Conservation (phyloP, 2,888 invertebrate species). For the Chrysolina haemoptera region DNA sequence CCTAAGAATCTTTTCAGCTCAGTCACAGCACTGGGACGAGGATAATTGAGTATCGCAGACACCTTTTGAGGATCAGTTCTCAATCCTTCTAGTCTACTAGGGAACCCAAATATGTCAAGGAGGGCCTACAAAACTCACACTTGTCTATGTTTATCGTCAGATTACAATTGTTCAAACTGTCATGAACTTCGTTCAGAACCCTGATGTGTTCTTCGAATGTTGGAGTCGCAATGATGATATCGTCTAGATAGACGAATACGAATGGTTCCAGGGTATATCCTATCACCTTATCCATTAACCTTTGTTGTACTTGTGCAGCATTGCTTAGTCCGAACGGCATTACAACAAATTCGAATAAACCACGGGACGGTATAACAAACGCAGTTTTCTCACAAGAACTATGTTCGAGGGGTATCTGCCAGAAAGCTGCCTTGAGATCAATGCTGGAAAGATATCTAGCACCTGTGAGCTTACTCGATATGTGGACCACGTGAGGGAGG, state of each 20-base stretch:
- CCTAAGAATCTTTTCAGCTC: not conserved
- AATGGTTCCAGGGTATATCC: conserved; percentile 50
- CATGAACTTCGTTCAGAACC: conserved; percentile 42
- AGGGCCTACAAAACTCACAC: too few species aligned
- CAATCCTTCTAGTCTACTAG: not conserved
- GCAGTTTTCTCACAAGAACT: conserved; percentile 50
- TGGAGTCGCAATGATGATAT: conserved; percentile 49
- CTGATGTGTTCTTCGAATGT: conserved; percentile 45
- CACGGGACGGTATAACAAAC: conserved; percentile 54
- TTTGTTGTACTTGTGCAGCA: conserved; percentile 53
- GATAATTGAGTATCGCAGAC: not conserved
- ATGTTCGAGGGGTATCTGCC: conserved; percentile 36
- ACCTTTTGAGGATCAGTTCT: not conserved
- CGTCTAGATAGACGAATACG: conserved; percentile 54
- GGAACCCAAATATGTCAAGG: not conserved
- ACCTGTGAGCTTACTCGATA: not conserved
- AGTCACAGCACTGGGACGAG: not conserved
- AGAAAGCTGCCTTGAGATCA: conserved; percentile 40
- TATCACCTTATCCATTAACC: conserved; percentile 29
- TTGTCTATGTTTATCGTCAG: not conserved
- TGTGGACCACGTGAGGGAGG: not conserved
- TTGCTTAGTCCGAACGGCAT: conserved; percentile 56
- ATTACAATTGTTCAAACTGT: conserved; percentile 41
- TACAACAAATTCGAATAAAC: conserved; percentile 53
- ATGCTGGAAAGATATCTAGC: conserved; percentile 39